A percentile compares a stretch with the other conserved stretches of the same genome.
Conservation (phyloP, 1,140 invertebrate species). For the Amphibalanus amphitrite region DNA sequence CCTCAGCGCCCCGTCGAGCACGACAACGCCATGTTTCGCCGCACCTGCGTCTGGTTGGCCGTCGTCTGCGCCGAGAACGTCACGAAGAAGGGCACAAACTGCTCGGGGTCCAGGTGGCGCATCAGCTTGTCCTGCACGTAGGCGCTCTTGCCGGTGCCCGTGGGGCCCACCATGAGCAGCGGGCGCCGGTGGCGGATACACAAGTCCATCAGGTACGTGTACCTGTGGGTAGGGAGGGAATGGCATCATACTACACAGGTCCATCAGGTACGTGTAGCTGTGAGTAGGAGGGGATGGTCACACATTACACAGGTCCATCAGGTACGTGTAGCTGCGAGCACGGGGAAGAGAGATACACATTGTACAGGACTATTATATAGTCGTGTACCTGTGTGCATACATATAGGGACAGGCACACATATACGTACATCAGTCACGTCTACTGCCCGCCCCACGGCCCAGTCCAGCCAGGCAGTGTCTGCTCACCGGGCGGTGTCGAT, state of each 20-base stretch:
- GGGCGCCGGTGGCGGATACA: conserved; percentile 45
- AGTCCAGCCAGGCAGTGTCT: too few species aligned
- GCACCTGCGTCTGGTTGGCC: conserved; percentile 59
- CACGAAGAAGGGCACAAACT: conserved; percentile 57
- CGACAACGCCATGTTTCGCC: too few species aligned
- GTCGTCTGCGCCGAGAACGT: conserved; percentile 81
- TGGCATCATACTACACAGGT: too few species aligned
- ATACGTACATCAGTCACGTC: too few species aligned
- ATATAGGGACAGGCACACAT: not conserved
- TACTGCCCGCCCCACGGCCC: too few species aligned
- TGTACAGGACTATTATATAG: conserved; percentile 48
- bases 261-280: conserved; percentile 37
- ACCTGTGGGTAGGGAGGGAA: too few species aligned
- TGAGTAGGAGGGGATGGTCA: too few species aligned
- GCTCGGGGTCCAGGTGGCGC: conserved; percentile 46
- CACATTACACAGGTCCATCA: conserved; percentile 48
- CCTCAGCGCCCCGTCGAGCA: too few species aligned
- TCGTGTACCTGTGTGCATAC: too few species aligned
- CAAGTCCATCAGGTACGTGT: conserved; percentile 39
- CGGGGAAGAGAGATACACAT: too few species aligned
- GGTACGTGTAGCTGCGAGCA: conserved; percentile 28
- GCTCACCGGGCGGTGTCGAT: conserved; percentile 57
- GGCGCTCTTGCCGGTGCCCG: conserved; percentile 81
- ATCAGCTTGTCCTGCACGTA: conserved; percentile 73
- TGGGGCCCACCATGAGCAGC: conserved; percentile 65